Evolutionary conservation across 2,797 vertebrate species (phyloP).

Genomic region (Neosilurus mollespiculum): DNA sequence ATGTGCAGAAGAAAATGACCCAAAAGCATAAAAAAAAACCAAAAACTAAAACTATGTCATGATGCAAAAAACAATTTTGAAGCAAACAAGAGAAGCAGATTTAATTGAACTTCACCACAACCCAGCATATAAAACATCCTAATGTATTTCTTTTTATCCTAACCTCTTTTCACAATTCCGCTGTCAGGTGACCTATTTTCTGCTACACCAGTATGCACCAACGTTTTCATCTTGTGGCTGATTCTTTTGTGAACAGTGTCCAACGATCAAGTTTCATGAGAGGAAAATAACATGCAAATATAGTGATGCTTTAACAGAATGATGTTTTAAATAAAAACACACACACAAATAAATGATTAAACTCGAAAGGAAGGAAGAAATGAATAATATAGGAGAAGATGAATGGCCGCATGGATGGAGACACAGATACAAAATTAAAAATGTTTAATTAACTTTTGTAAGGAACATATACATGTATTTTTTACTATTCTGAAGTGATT

Average conservation of each 20-base stretch:
- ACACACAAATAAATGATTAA: background rate
- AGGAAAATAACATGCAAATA: background rate
- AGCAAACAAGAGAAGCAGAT: background rate
- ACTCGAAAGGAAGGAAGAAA: background rate
- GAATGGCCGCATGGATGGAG: background rate
- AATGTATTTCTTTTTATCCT: background rate
- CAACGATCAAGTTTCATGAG: background rate
- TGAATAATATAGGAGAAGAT: background rate
- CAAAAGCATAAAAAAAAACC: no score
- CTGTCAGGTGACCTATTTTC: conserved; percentile 18
- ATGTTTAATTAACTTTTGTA: conserved; percentile 27
- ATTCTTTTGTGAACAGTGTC: background rate
- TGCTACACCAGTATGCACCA: background rate
- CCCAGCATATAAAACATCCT: background rate
- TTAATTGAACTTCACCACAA: background rate
- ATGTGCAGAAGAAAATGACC: no score
- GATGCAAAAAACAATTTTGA: background rate
- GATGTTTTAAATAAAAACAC: background rate
- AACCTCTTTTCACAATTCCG: background rate
- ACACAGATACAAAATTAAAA: background rate
- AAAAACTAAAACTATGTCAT: background rate
- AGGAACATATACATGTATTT: background rate
- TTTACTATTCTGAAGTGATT: background rate
- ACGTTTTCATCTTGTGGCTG: background rate
- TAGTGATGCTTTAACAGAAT: background rate